These are phyloP conservation scores for Dryococelus australis DNA, from an alignment of 2,888 invertebrate genomes.

Conservation along the genomic window DNA sequence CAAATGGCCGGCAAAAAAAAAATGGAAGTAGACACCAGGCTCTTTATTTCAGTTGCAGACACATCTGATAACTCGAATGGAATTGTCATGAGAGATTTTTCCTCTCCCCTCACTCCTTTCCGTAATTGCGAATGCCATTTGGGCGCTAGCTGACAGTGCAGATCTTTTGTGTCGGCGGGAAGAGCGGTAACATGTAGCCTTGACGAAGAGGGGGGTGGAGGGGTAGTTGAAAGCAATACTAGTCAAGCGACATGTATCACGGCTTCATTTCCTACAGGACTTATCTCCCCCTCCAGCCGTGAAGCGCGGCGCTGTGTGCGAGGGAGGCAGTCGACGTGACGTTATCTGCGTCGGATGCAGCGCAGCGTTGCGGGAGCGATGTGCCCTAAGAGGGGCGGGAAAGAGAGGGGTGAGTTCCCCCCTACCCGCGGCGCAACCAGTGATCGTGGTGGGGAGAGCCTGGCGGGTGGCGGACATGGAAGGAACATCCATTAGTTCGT, in stretches of 20 bases:
- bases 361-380: background rate
- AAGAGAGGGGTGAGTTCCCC: background rate
- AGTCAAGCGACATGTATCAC: background rate
- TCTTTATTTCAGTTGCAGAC: slow-evolving; percentile 1
- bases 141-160: background rate
- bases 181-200: background rate
- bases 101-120: background rate
- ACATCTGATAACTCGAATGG: background rate
- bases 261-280: slow-evolving; percentile 16
- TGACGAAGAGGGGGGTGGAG: too few relatives aligned
- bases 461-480: background rate
- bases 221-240: slow-evolving; percentile 16
- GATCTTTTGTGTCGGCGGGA: background rate
- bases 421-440: background rate
- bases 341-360: slow-evolving; percentile 17
- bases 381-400: background rate
- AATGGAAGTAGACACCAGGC: too few relatives aligned
- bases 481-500: background rate
- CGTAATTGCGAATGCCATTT: background rate
- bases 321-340: background rate
- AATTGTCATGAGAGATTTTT: slow-evolving; percentile 8
- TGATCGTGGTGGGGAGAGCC: background rate
- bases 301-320: background rate
- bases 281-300: background rate
- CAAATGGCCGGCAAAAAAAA: too few relatives aligned